Base-by-base conservation (phyloP, 2,797 vertebrate genomes). In the Sciaenops ocellatus region DNA sequence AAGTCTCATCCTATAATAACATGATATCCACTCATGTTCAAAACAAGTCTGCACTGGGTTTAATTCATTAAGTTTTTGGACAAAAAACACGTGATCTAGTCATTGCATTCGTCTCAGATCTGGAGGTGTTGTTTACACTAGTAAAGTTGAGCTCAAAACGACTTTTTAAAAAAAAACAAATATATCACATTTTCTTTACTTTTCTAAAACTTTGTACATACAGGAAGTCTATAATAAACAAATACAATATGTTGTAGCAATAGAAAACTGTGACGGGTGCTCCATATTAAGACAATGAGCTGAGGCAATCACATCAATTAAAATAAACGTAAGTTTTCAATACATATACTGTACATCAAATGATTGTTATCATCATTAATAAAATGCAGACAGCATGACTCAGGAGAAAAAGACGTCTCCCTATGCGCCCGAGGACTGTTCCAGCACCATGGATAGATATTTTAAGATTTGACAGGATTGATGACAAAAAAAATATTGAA, bases 391-490 rank as follows among this genome's bases (percentile, higher is more conserved):
- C 20, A 66, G 8, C 28, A 30, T 30, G 28, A 5, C 28, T 5
- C 28, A 30, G 28, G 28, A 16, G 11, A 5, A 22, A 12, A 17
- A 17, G 1, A 7, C 6, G 3, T 12, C 13, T 7, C n/a, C 1
- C 24, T 48, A 10, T 30, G 15, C 3, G 6, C 47, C 0, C 28
- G 16, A 86, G 52, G 61, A 61, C 0, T 3, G 13, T 51, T 79
- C 72, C 54, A 72, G 62, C 9, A 72, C 62, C 54, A 72, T 24
- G 62, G 54, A 66, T 54, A 72, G 62, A 54, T 34, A 5, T 8
- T 4, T 1, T 16, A 1, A 16, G 12, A 13, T 42, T 28, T 42
- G 17, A 1, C 1, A 30, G 15, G 1, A 5, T 0, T 10, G 69
- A 13, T 10, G 15, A 1, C 3, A 18, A 13, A 30, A 48, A 18